Evolutionary conservation across 2,113 vertebrate genomes (phyloP).

Genomic region (Lanius ludovicianus): DNA sequence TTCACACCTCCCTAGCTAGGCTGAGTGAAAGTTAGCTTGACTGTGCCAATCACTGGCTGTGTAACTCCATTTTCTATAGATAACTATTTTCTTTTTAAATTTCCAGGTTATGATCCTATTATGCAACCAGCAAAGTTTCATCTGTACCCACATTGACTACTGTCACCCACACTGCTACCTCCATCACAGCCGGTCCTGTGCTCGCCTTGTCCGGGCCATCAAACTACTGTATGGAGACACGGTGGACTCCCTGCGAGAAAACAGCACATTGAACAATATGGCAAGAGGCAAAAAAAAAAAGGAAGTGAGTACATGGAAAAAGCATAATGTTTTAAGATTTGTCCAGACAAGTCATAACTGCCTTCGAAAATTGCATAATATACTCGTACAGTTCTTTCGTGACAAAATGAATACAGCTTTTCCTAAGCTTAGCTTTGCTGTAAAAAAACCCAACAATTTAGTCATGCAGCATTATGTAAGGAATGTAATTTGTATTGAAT

Average conservation of each 20-base stretch:
- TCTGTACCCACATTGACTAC: conserved; percentile 95
- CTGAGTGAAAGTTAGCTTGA: not conserved
- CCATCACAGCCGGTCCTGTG: conserved; percentile 94
- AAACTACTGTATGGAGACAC: conserved; percentile 95
- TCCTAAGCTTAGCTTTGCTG: not conserved
- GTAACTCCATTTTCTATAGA: not conserved
- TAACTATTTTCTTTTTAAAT: not conserved
- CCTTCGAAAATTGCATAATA: not conserved
- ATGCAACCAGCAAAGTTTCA: conserved; percentile 99
- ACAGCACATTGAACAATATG: conserved; percentile 64
- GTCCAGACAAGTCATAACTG: not conserved
- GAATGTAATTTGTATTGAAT: not conserved
- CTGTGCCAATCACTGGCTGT: not conserved
- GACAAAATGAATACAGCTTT: not conserved
- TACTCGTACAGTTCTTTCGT: not conserved
- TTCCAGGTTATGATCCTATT: conserved; percentile 95
- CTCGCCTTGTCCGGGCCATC: conserved; percentile 93
- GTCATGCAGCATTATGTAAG: not conserved
- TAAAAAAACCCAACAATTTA: not conserved
- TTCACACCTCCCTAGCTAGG: not conserved
- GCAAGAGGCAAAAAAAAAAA: conserved; percentile 90
- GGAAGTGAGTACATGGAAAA: conserved; percentile 78
- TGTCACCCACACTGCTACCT: conserved; percentile 98
- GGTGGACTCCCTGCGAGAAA: conserved; percentile 88
- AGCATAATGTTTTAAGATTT: not conserved